Percentiles rank a stretch among this genome's conserved stretches.
phyloP scores from a whole-genome alignment of 2,113 vertebrate species.

The human (Homo sapiens) region GRCh38 chr4:170306501-170307000 shows the following conservation, averaged over 20 bases:
- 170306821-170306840: slow-evolving; percentile 43
- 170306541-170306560: slow-evolving; percentile 35
- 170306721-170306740: slow-evolving; percentile 55
- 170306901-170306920: slow-evolving; percentile 51
- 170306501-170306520: slow-evolving; percentile 12
- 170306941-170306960: slow-evolving; percentile 60
- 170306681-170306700: slow-evolving; percentile 62
- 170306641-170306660: slow-evolving; percentile 63
- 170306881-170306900: slow-evolving; percentile 39
- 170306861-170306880: slow-evolving; percentile 61
- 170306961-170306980: slow-evolving; percentile 55
- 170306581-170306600: not conserved
- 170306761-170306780: slow-evolving; percentile 56
- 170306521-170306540: slow-evolving; percentile 29
- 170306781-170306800: slow-evolving; percentile 54
- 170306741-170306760: slow-evolving; percentile 25
- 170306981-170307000: slow-evolving; percentile 39
- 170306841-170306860: slow-evolving; percentile 16
- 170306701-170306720: slow-evolving; percentile 73
- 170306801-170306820: slow-evolving; percentile 68
- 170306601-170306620: slow-evolving; percentile 56
- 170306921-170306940: slow-evolving; percentile 26
- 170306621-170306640: slow-evolving; percentile 44
- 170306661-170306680: slow-evolving; percentile 66
- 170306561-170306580: slow-evolving; percentile 17